Evolutionary conservation across 1,140 invertebrate species (phyloP), one percentile per base, ranked within the genome.

Genomic region (Drosophila parabipectinata): DNA sequence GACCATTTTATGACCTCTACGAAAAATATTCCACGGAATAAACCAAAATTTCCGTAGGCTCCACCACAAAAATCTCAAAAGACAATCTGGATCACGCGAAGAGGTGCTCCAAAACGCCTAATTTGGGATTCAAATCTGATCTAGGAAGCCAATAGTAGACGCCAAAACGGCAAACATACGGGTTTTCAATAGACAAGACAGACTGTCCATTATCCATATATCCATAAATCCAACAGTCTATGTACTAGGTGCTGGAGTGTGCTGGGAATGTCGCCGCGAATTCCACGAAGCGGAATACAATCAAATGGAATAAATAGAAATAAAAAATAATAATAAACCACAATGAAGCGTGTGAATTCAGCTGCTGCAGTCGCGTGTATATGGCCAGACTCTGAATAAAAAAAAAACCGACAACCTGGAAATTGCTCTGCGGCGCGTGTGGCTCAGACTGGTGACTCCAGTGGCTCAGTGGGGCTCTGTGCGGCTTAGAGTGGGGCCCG

Each of bases 321-420:
- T 26, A 37, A 59, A 37, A 60, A 53, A 44, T 12, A 63, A 64
- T 67, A 51, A 67, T 52, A 64, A 67, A 26, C 63, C 80, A 85
- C 77, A 84, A 80, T 69, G 77, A 67, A 72, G 74, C 82, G 81
- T 85, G 81, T 85, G 81, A 85, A 85, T 54, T 85, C 81, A 85
- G 78, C 81, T 79, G 77, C 37, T 76, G 72, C 81, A 87, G 81
- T 87, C 82, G 81, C 81, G 81, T 87, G 81, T 78, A 68, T 56
- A 18, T 18, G 18, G 74, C 71, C 69, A 66, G 76, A 79, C 76
- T 77, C 71, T 84, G 81, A 84, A 81, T 80, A 76, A 83, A 67
- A 37, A 37, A 37, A 37, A 37, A 37, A 12, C 34, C 3, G 10
- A 37, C 34, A 37, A 37, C 82, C 81, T 79, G 77, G 41, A 77